Evolutionary conservation across 2,797 vertebrate genomes (phyloP).

Genomic region (Catamblyrhynchus diadema): DNA sequence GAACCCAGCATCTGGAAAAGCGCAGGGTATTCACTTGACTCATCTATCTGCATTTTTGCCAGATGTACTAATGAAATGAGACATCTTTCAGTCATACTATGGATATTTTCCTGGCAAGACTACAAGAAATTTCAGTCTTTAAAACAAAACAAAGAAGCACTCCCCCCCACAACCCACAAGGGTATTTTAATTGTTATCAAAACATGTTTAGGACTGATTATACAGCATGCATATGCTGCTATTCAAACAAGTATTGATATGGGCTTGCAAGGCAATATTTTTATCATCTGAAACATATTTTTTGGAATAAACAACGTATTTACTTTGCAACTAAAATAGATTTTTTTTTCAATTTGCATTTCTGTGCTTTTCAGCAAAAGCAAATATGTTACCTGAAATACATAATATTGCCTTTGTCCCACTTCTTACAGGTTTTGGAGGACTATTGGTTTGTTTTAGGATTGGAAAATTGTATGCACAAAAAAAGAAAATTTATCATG

Average conservation of each 20-base stretch:
- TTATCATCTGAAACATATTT: not conserved
- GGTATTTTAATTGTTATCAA: not conserved
- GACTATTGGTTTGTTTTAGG: not conserved
- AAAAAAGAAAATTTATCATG: not conserved
- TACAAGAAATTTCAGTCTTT: not conserved
- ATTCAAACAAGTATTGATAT: not conserved
- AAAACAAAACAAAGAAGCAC: not conserved
- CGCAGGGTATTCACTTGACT: not conserved
- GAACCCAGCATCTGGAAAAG: not conserved
- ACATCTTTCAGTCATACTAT: not conserved
- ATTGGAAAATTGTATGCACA: not conserved
- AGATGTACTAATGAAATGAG: not conserved
- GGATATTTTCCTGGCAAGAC: not conserved
- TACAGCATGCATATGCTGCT: not conserved
- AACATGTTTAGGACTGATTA: not conserved
- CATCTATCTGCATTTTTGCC: not conserved
- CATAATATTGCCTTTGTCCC: not conserved
- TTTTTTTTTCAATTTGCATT: not conserved
- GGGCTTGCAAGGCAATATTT: not conserved
- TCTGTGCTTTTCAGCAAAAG: not conserved
- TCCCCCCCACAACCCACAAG: rapidly evolving
- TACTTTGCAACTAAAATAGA: not conserved
- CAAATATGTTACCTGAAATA: not conserved
- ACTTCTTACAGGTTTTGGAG: not conserved
- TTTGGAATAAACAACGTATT: not conserved